These are phyloP conservation scores for Apteryx mantelli DNA, from an alignment of 2,113 vertebrate genomes.

Conservation along the genomic window DNA sequence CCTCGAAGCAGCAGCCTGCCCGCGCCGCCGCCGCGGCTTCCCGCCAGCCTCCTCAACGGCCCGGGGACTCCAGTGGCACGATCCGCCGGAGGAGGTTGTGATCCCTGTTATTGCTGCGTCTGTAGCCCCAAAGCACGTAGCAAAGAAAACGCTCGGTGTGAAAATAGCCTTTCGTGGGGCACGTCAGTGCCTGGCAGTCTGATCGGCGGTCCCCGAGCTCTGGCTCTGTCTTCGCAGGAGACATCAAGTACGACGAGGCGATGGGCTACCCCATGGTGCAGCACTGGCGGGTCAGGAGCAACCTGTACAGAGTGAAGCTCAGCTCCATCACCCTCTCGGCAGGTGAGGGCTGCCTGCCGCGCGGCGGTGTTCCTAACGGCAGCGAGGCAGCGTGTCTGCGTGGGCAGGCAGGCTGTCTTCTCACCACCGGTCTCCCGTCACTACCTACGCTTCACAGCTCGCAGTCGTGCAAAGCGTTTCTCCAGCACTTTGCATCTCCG, in stretches of 20 bases:
- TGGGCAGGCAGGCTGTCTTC: neutral
- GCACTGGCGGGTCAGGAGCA: conserved; percentile 95
- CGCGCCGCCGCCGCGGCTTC: neutral
- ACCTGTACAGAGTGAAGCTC: conserved; percentile 96
- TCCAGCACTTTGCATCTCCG: neutral
- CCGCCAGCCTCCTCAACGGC: neutral
- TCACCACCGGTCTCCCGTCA: neutral
- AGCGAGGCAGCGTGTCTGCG: rapidly evolving
- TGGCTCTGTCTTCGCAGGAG: conserved; percentile 74
- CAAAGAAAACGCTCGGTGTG: rapidly evolving
- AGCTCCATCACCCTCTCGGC: conserved; percentile 94
- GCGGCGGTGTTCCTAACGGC: neutral
- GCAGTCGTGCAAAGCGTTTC: neutral
- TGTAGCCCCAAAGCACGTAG: rapidly evolving
- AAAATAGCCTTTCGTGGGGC: neutral
- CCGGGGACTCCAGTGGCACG: rapidly evolving
- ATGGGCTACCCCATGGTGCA: conserved; percentile 98
- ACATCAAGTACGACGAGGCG: conserved; percentile 92
- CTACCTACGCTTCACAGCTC: neutral
- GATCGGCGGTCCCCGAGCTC: neutral
- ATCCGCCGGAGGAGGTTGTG: neutral
- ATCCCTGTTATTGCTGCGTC: rapidly evolving
- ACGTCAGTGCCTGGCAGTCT: rapidly evolving
- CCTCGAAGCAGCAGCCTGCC: neutral
- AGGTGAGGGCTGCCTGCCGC: conserved; percentile 78